These are phyloP conservation scores for Eonycteris spelaea DNA, from an alignment of 2,113 vertebrate genomes.

Conservation along the genomic window DNA sequence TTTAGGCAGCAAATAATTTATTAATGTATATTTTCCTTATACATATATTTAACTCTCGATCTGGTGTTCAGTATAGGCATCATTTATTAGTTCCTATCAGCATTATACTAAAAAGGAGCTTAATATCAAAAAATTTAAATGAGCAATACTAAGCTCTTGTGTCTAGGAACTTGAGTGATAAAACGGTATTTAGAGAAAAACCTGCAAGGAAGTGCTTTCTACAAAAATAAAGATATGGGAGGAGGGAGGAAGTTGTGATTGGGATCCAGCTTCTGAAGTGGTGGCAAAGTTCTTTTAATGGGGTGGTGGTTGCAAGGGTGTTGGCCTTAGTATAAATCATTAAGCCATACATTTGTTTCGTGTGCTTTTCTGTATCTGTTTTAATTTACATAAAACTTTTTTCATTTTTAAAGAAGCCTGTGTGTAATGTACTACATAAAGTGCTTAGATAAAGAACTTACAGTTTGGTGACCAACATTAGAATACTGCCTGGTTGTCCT, in stretches of 20 bases:
- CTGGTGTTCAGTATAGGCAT: not conserved
- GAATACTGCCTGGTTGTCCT: not conserved
- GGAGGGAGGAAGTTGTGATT: not conserved
- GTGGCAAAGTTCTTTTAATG: not conserved
- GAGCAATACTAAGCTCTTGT: not conserved
- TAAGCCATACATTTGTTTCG: not conserved
- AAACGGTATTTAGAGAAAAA: not conserved
- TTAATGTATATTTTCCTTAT: not conserved
- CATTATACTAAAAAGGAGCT: not conserved
- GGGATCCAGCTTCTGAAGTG: not conserved
- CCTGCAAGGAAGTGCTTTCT: constrained; percentile 28
- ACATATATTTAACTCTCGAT: not conserved
- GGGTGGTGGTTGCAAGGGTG: not conserved
- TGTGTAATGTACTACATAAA: not conserved
- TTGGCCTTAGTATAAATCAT: not conserved
- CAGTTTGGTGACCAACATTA: not conserved
- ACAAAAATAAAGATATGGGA: not conserved
- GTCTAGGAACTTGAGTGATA: not conserved
- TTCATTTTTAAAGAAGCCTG: not conserved
- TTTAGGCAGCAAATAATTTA: constrained; percentile 23
- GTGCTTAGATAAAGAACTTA: not conserved
- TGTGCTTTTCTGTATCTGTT: constrained; percentile 22
- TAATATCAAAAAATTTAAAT: not conserved
- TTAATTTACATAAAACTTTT: constrained; percentile 34
- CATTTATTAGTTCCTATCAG: not conserved